Base-by-base conservation (phyloP, 2,797 vertebrate species). In the Carapus acus region DNA sequence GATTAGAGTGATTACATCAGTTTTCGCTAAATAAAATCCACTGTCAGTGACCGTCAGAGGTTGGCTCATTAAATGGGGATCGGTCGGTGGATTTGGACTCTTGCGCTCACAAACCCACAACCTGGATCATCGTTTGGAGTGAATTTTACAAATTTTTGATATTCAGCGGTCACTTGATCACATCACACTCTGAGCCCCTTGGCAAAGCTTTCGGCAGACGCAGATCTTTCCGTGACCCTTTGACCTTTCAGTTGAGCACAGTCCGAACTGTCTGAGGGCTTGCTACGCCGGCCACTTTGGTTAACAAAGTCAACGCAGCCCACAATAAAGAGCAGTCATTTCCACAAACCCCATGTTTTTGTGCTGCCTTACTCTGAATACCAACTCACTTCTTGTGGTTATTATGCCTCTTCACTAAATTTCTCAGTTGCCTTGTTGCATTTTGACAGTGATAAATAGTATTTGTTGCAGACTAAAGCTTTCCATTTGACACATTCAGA, bases 361-460 rank as follows among this genome's bases (percentile, higher is more conserved):
- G 14, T 17, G 7, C 3, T 17, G 2, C 18, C 51, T 43, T 4
- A 14, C 33, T 46, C 23, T 39, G 8, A n/a, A n/a, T n/a, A n/a
- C n/a, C n/a, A n/a, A n/a, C 1, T 31, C 12, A 2, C 6, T 22
- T 43, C 6, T 38, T 31, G 19, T 16, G 8, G 23, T 43, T 29
- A 44, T 34, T 27, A 6, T 20, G 2, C 45, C 46, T 43, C 1
- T 3, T 43, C 20, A 27, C 40, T 39, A 41, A 14, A 7, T 27
- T 19, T 48, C 19, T 18, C 33, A 16, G 7, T 18, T 43, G 7
- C 37, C 22, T 16, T 52, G 57, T 54, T 53, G 54, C 41, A 49
- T 19, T 55, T 57, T 22, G n/a, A 13, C 16, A 62, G 36, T 4
- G 33, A 62, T 63, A 57, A n/a, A n/a, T n/a, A n/a, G n/a, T n/a